These are phyloP conservation scores for Limnephilus lunatus DNA, from an alignment of 2,888 invertebrate species.

Conservation along the genomic window DNA sequence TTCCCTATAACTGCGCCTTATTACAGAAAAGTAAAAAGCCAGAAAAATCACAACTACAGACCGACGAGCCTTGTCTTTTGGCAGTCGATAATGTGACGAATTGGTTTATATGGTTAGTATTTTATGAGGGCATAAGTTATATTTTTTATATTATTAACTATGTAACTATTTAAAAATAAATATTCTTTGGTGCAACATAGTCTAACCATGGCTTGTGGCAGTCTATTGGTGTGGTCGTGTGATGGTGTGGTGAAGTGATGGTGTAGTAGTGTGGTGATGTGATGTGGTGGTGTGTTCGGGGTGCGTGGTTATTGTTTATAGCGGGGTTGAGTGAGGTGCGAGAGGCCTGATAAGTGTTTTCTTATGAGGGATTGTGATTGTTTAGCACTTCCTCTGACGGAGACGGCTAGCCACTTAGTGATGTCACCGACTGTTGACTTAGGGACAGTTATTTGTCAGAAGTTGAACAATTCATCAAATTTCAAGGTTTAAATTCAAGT, in stretches of 20 bases:
- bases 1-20: too few species aligned
- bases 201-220: background rate
- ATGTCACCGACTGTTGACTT: background rate
- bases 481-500: too few species aligned
- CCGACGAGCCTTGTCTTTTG: background rate
- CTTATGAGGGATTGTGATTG: conserved; percentile 56
- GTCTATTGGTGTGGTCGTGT: background rate
- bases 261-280: background rate
- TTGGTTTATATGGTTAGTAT: too few species aligned
- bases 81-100: background rate
- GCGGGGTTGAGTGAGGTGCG: background rate
- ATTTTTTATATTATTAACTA: too few species aligned
- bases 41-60: background rate
- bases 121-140: too few species aligned
- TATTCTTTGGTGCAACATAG: too few species aligned
- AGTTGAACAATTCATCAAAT: too few species aligned
- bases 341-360: conserved; percentile 30
- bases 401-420: conserved; percentile 7
- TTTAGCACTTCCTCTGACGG: conserved; percentile 48
- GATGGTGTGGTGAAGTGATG: background rate
- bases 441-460: too few species aligned
- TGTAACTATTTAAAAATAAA: too few species aligned
- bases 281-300: background rate
- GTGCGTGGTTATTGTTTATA: background rate
- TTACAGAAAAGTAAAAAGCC: background rate